Evolutionary conservation across 1,140 invertebrate genomes (phyloP).

Genomic region (Chrysopa pallens): DNA sequence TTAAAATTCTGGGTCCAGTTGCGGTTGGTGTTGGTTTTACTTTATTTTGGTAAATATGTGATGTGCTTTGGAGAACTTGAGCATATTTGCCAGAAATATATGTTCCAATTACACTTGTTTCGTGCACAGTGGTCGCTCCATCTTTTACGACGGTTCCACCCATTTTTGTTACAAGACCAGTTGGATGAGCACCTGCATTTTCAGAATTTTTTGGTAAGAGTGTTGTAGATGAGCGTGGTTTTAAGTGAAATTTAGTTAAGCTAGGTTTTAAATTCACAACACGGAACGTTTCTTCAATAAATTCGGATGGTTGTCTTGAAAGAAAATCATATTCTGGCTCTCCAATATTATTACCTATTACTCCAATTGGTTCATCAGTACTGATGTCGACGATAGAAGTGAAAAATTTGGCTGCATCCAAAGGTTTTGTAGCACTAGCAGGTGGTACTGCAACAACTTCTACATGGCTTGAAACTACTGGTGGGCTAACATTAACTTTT

Average conservation of each 20-base stretch:
- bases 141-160: conserved; percentile 68
- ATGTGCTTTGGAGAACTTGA: conserved; percentile 36
- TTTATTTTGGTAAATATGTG: conserved; percentile 21
- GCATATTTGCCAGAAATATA: conserved; percentile 77
- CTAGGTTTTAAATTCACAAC: conserved; percentile 29
- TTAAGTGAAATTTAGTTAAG: conserved; percentile 22
- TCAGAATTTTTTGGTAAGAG: conserved; percentile 25
- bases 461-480: conserved; percentile 25
- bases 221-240: conserved; percentile 30
- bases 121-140: conserved; percentile 65
- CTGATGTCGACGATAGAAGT: conserved; percentile 29
- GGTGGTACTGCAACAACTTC: conserved; percentile 20
- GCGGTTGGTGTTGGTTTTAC: conserved; percentile 36
- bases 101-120: conserved; percentile 74
- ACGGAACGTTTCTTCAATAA: conserved; percentile 56
- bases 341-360: conserved; percentile 48
- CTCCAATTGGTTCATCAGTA: conserved; percentile 19
- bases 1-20: conserved; percentile 37
- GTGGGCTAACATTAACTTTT: conserved; percentile 30
- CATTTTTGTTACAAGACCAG: conserved; percentile 60
- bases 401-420: conserved; percentile 10
- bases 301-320: conserved; percentile 61
- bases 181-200: conserved; percentile 32
- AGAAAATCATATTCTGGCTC: conserved; percentile 69
- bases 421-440: neutral